phyloP scores from a whole-genome alignment of 2,888 invertebrate species.

The Chrysina gloriosa region DNA sequence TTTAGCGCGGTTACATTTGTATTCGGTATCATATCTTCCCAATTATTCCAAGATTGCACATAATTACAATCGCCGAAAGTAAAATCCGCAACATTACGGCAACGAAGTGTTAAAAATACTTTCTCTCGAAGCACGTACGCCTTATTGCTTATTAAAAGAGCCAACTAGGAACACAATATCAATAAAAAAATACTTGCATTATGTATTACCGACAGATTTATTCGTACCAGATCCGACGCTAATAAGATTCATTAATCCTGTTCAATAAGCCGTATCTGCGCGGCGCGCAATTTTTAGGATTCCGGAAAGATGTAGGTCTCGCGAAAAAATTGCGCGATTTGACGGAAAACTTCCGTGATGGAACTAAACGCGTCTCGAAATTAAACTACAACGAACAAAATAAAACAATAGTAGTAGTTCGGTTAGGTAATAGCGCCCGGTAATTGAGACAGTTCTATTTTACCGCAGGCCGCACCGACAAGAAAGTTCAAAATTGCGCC shows the following conservation, averaged over 20 bases:
- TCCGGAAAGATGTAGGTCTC: too few relatives aligned
- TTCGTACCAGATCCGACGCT: too few relatives aligned
- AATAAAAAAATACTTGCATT: too few relatives aligned
- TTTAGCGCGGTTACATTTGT: too few relatives aligned
- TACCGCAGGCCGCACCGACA: slow-evolving; percentile 24
- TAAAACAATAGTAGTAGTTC: slow-evolving; percentile 23
- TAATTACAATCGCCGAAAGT: not conserved
- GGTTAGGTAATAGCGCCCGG: slow-evolving; percentile 19
- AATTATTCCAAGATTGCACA: too few relatives aligned
- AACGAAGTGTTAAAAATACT: not conserved
- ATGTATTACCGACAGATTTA: too few relatives aligned
- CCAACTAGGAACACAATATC: too few relatives aligned
- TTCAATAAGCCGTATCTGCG: too few relatives aligned
- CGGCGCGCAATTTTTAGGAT: too few relatives aligned
- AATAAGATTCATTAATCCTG: too few relatives aligned
- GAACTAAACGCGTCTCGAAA: slow-evolving; percentile 27
- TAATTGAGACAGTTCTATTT: slow-evolving; percentile 29
- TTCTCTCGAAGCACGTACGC: not conserved
- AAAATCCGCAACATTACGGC: not conserved
- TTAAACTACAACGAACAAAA: slow-evolving; percentile 20
- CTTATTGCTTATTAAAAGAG: not conserved
- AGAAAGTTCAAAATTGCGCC: slow-evolving; percentile 29
- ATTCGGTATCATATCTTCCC: not conserved
- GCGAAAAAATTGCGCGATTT: slow-evolving; percentile 29
- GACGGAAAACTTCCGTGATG: slow-evolving; percentile 15